Base-by-base conservation (phyloP, 1,140 invertebrate species). In the Drosophila sechellia region DNA sequence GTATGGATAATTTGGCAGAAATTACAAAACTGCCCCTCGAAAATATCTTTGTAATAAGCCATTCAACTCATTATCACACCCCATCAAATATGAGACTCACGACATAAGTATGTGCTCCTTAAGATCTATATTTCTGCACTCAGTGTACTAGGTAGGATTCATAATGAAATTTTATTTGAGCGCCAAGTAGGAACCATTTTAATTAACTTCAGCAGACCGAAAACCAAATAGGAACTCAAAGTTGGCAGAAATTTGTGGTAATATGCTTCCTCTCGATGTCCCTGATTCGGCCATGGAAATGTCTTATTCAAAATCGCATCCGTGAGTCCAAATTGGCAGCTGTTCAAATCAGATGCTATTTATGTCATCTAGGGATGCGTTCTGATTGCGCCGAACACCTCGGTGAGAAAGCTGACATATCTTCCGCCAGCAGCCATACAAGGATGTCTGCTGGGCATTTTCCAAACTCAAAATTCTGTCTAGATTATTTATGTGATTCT, bases 171-270 rank as follows among this genome's bases (percentile, higher is more conserved):
- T 84, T 64, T 84, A 70, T 79, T 80, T 66, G 71, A 56, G 72
- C 55, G 53, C 58, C 76, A 77, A 69, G 76, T 71, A 77, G 79
- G 79, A 78, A 71, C 72, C 68, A 57, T 84, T 89, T 89, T 89
- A 89, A 89, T 89, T 89, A 89, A 89, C 87, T 89, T 80, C 84
- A 89, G 58, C 77, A 89, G 84, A 89, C 84, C 84, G 85, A 89
- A 89, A 89, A 90, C 66, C 84, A 89, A 89, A 89, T 71, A 83
- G 53, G 46, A 87, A 80, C 79, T 66, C 57, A 84, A 84, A 77
- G 50, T 63, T 73, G 59, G 59, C 85, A 80, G 80, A 89, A 89
- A 89, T 84, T 84, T 55, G 58, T 73, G 49, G 52, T 49, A 71
- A 54, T 65, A 53, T 53, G 64, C 31, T 37, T 53, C 60, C 60